These are phyloP conservation scores for Pyrrhura leucotis DNA, from an alignment of 2,797 vertebrate species.

Conservation along the genomic window DNA sequence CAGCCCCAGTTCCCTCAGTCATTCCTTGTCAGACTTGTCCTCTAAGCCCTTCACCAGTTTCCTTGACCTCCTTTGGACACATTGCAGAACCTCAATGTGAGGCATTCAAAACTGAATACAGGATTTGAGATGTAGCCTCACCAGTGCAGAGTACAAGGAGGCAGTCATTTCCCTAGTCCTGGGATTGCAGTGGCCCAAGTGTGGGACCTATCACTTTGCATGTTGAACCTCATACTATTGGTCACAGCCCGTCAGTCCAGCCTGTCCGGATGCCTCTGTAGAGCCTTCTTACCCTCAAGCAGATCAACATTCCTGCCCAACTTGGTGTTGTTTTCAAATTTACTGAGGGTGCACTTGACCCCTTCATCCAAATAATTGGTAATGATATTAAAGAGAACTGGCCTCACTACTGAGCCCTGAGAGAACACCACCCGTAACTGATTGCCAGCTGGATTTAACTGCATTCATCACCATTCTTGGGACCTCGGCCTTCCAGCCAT, in stretches of 20 bases:
- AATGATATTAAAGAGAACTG: neutral
- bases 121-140: neutral
- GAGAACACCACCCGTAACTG: neutral
- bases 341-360: neutral
- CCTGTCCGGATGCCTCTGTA: neutral
- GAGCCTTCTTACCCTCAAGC: neutral
- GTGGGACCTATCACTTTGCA: neutral
- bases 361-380: neutral
- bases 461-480: neutral
- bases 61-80: neutral
- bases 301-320: neutral
- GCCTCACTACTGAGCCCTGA: neutral
- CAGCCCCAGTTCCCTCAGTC: neutral
- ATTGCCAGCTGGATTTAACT: neutral
- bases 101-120: neutral
- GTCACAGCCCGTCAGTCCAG: neutral
- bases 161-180: neutral
- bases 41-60: neutral
- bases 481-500: neutral
- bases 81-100: neutral
- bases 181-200: too few species aligned
- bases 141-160: fast-evolving
- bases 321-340: neutral
- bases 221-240: neutral
- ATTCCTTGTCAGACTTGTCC: neutral